These are phyloP conservation scores for Neomonachus schauinslandi DNA, from an alignment of 2,113 vertebrate species.

Conservation along the genomic window DNA sequence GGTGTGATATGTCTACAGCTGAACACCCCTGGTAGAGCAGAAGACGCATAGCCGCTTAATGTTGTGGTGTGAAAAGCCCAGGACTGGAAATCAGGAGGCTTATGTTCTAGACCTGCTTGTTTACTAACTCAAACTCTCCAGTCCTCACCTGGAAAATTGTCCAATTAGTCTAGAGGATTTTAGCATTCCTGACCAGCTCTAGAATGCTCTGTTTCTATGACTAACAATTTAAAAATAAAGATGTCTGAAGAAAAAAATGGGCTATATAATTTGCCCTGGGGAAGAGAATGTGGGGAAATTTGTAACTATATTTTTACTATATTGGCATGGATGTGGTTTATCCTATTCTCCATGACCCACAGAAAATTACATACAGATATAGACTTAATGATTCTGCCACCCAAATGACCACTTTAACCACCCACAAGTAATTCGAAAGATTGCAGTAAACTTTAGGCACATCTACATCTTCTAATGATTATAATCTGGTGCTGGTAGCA, in stretches of 20 bases:
- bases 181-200: not conserved
- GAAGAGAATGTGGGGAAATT: not conserved
- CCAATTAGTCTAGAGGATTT: not conserved
- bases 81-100: not conserved
- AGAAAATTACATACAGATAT: not conserved
- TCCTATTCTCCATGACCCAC: not conserved
- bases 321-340: not conserved
- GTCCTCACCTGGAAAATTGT: not conserved
- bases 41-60: not conserved
- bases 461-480: not conserved
- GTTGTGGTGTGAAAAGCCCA: not conserved
- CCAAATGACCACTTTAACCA: not conserved
- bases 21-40: not conserved
- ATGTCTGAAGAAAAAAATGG: not conserved
- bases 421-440: not conserved
- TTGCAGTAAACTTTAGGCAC: not conserved
- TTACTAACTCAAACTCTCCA: not conserved
- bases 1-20: fast-evolving
- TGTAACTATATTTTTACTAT: not conserved
- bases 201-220: not conserved
- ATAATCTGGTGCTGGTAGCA: not conserved
- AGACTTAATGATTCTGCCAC: not conserved
- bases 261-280: not conserved
- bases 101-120: not conserved
- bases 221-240: not conserved